phyloP scores from a whole-genome alignment of 2,888 invertebrate genomes.

The Apantesis nais region DNA sequence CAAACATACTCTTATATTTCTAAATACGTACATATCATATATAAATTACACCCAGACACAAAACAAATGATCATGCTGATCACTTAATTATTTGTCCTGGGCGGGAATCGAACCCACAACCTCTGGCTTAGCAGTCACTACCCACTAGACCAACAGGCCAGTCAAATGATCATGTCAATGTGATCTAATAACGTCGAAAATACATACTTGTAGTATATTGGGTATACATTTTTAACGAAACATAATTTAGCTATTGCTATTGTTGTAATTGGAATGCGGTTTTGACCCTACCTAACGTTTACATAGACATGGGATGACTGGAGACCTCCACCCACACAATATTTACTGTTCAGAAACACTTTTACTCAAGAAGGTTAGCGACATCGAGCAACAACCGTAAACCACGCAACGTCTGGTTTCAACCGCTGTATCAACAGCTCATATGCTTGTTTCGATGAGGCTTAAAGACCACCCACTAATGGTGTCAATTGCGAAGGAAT shows the following conservation, averaged over 20 bases:
- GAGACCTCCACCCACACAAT: not conserved
- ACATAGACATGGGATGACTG: not conserved
- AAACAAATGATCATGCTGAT: too few relatives aligned
- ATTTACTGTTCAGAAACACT: not conserved
- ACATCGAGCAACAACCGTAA: not conserved
- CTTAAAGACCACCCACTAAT: not conserved
- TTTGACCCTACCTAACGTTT: not conserved
- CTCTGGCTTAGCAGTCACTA: too few relatives aligned
- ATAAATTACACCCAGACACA: too few relatives aligned
- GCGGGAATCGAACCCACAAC: too few relatives aligned
- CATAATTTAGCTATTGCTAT: not conserved
- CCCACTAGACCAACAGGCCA: too few relatives aligned
- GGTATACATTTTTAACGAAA: not conserved
- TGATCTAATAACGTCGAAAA: not conserved
- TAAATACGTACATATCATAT: too few relatives aligned
- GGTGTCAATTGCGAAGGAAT: not conserved
- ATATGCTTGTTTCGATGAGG: not conserved
- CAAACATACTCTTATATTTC: too few relatives aligned
- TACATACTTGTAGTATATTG: not conserved
- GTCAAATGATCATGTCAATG: too few relatives aligned
- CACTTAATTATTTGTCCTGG: too few relatives aligned
- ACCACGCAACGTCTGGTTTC: not conserved
- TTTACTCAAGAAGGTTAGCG: not conserved
- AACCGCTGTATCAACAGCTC: not conserved
- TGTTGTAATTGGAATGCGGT: not conserved